phyloP scores from a whole-genome alignment of 1,140 invertebrate genomes.

The Ceratina australensis region DNA sequence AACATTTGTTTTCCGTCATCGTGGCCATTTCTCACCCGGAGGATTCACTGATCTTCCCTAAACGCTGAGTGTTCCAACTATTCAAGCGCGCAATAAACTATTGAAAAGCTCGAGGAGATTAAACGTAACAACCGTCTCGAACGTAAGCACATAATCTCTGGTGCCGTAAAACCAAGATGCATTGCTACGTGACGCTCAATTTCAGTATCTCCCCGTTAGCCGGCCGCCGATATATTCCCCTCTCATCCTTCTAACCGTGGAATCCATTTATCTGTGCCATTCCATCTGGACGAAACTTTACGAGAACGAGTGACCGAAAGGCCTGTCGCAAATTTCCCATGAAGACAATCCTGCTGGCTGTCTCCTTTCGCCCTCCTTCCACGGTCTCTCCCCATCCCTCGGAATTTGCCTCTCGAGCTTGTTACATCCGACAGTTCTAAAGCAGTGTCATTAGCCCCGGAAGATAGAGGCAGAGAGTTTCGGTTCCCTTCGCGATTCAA shows the following conservation, averaged over 20 bases:
- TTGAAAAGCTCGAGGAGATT: background rate
- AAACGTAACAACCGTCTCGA: background rate
- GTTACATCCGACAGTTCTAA: constrained; percentile 31
- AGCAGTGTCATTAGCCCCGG: constrained; percentile 29
- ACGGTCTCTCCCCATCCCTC: background rate
- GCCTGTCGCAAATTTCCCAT: constrained; percentile 41
- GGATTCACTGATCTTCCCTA: too few species aligned
- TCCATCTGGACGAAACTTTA: background rate
- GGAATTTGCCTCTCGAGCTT: background rate
- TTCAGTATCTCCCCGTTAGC: background rate
- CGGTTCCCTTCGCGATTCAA: constrained; percentile 25
- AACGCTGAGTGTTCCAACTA: too few species aligned
- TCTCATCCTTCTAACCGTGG: background rate
- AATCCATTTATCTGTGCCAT: constrained; percentile 31
- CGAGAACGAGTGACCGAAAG: background rate
- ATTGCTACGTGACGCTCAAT: constrained; percentile 27
- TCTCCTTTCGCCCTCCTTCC: too few species aligned
- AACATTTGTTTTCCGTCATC: too few species aligned
- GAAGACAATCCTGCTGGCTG: constrained; percentile 30
- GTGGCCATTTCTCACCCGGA: too few species aligned
- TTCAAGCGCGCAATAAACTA: too few species aligned
- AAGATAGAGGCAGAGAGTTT: background rate
- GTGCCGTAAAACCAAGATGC: background rate
- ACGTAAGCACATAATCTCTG: too few species aligned
- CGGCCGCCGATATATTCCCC: background rate